Conservation (phyloP, 1,140 invertebrate species). For the Epicauta chinensis region DNA sequence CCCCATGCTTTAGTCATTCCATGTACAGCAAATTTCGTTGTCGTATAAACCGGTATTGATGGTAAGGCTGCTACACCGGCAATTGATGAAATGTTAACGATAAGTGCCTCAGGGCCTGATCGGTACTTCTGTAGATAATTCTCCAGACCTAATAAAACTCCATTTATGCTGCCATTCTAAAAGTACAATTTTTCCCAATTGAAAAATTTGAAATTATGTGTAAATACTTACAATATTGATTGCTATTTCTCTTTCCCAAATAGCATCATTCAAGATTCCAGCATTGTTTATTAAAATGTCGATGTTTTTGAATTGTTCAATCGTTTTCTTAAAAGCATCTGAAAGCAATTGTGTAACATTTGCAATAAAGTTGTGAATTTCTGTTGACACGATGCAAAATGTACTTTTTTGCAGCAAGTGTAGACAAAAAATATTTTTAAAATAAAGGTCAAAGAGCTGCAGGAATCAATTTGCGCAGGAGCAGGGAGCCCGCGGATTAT, state of each 20-base stretch:
- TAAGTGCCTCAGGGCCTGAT: constrained; percentile 23
- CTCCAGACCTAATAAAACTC: constrained; percentile 26
- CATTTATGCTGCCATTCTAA: constrained; percentile 30
- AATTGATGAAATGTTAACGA: constrained; percentile 30
- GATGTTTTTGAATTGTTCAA: constrained; percentile 31
- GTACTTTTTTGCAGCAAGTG: too few species aligned
- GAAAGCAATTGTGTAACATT: constrained; percentile 1
- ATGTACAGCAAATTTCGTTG: constrained; percentile 27
- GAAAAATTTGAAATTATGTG: background rate
- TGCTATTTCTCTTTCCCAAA: constrained; percentile 45
- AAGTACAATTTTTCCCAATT: too few species aligned
- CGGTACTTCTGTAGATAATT: constrained; percentile 29
- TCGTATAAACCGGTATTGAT: constrained; percentile 26
- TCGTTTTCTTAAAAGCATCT: constrained; percentile 28
- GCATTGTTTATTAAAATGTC: constrained; percentile 50
- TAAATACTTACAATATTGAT: constrained; percentile 46
- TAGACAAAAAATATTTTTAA: too few species aligned
- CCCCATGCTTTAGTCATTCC: constrained; percentile 25
- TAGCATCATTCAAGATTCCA: constrained; percentile 45
- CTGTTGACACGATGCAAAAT: too few species aligned
- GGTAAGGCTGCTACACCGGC: constrained; percentile 17
- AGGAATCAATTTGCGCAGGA: too few species aligned
- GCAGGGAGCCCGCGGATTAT: too few species aligned
- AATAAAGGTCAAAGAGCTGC: too few species aligned
- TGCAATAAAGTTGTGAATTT: too few species aligned